These are phyloP conservation scores for Dendrocincla tyrannina DNA, from an alignment of 2,797 vertebrate species.

Conservation along the genomic window DNA sequence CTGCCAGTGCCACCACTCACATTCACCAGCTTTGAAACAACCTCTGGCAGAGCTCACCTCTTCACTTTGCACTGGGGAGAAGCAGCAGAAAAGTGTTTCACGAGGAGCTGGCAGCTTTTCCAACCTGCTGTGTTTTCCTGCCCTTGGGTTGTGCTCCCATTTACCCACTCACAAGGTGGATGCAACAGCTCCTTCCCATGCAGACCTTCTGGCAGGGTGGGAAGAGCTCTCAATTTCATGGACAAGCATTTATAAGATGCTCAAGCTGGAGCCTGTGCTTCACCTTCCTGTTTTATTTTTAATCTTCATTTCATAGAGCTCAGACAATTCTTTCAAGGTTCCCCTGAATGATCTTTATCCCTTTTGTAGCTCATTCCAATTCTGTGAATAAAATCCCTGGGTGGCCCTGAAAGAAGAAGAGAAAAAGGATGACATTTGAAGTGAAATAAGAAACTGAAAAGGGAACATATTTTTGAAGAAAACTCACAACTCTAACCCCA, in stretches of 20 bases:
- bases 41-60: neutral
- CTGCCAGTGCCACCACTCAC: neutral
- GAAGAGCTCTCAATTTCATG: neutral
- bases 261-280: neutral
- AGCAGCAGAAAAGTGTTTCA: rapidly evolving
- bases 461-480: neutral
- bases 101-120: neutral
- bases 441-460: constrained; percentile 7
- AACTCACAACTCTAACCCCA: neutral
- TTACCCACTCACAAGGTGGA: neutral
- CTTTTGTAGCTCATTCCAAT: constrained; percentile 21
- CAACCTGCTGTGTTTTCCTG: neutral
- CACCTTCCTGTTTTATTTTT: constrained; percentile 50
- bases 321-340: constrained; percentile 38
- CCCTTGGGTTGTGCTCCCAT: neutral
- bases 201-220: rapidly evolving
- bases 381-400: constrained; percentile 47
- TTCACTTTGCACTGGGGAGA: rapidly evolving
- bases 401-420: constrained; percentile 29
- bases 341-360: constrained; percentile 17
- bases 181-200: neutral
- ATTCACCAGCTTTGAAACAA: neutral
- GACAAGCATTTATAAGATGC: neutral
- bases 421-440: constrained; percentile 18
- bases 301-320: constrained; percentile 19